phyloP scores from a whole-genome alignment of 2,113 vertebrate species.

The Clarias gariepinus region DNA sequence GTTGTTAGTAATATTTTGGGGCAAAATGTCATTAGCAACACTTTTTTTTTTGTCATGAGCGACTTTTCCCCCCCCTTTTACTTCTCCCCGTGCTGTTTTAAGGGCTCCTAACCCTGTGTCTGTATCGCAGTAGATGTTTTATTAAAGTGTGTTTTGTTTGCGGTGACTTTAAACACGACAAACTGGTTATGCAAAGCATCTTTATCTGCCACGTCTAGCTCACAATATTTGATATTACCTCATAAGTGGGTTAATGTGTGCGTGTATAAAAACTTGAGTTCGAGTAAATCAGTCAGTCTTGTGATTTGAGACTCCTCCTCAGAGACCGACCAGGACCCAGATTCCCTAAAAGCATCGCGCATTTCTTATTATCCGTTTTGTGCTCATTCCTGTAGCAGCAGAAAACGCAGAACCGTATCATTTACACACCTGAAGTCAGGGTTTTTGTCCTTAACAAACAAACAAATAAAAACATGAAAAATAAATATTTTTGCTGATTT shows the following conservation, averaged over 20 bases:
- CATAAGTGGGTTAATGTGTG: not conserved
- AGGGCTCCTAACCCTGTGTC: not conserved
- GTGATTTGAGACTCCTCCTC: not conserved
- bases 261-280: not conserved
- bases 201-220: not conserved
- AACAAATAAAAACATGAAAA: no score
- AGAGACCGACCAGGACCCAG: constrained; percentile 1
- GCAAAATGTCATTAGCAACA: no score
- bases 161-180: not conserved
- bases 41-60: no score
- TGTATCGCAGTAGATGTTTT: not conserved
- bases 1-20: no score
- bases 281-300: not conserved
- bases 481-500: not conserved
- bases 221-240: not conserved
- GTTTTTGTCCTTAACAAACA: not conserved
- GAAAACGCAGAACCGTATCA: not conserved
- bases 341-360: not conserved
- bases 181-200: constrained; percentile 7
- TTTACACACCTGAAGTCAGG: not conserved
- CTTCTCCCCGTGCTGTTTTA: no score
- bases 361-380: not conserved
- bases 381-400: not conserved
- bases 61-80: no score
- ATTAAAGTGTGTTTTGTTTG: not conserved